Conservation (phyloP, 2,113 vertebrate genomes). For the Tringa solitaria region DNA sequence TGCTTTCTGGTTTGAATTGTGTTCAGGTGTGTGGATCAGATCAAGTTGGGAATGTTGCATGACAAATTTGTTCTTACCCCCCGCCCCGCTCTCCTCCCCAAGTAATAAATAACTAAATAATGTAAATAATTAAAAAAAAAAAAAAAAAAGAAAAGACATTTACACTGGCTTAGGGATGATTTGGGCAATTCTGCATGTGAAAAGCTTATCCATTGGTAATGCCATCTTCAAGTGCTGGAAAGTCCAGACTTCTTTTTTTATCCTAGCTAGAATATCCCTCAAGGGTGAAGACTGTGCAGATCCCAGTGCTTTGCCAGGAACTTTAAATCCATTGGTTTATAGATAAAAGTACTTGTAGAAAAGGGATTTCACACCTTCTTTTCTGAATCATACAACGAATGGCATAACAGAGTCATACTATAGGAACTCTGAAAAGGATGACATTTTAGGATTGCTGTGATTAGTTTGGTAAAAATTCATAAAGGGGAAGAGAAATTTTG, state of each 20-base stretch:
- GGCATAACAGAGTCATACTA: neutral
- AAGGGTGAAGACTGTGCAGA: neutral
- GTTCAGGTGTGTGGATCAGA: neutral
- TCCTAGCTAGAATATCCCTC: neutral
- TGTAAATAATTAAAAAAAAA: neutral
- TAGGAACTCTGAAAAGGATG: neutral
- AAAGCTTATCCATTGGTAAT: neutral
- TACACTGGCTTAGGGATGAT: neutral
- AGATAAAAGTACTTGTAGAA: neutral
- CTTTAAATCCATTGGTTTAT: neutral
- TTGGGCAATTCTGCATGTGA: neutral
- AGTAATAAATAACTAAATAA: neutral
- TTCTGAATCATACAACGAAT: neutral
- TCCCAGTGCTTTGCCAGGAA: neutral
- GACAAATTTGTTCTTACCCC: neutral
- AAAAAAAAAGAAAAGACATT: neutral
- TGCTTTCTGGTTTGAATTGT: neutral
- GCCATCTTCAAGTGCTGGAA: neutral
- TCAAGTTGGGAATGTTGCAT: neutral
- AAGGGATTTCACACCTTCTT: neutral
- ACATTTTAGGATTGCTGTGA: neutral
- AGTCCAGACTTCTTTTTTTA: neutral
- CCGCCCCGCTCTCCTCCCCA: fast-evolving
- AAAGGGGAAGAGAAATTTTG: neutral
- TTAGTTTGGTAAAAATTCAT: neutral